Evolutionary conservation across 2,888 invertebrate genomes (phyloP).

Genomic region (Exephanes ischioxanthus): DNA sequence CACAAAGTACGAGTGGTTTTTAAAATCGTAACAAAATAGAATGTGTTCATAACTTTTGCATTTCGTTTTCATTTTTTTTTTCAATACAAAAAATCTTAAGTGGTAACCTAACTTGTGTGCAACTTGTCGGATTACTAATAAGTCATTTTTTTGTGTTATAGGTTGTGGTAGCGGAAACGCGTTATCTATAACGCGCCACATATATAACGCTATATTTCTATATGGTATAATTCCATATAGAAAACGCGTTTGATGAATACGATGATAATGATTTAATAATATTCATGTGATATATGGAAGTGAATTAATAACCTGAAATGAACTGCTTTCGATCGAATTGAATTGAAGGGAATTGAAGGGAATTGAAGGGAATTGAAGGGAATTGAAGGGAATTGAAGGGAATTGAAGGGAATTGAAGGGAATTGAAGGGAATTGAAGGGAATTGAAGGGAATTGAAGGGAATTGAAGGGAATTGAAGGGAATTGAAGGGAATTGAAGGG

Average conservation of each 20-base stretch:
- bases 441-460: too few relatives aligned
- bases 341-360: too few relatives aligned
- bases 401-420: too few relatives aligned
- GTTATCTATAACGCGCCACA: too few relatives aligned
- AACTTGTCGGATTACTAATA: background rate
- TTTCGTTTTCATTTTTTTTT: background rate
- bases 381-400: too few relatives aligned
- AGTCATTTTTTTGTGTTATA: background rate
- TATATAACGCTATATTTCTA: too few relatives aligned
- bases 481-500: too few relatives aligned
- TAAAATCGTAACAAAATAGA: too few relatives aligned
- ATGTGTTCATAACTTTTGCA: background rate
- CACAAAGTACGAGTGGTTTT: background rate
- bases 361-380: too few relatives aligned
- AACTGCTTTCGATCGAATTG: conserved; percentile 18
- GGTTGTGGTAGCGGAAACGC: background rate
- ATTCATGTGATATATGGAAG: conserved; percentile 15
- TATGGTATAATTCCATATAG: too few relatives aligned
- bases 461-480: too few relatives aligned
- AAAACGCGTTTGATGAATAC: background rate
- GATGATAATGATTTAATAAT: background rate
- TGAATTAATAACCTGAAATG: conserved; percentile 31
- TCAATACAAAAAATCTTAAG: background rate
- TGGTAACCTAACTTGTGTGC: background rate
- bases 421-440: too few relatives aligned